Percentiles rank a stretch among this genome's conserved stretches.
These are phyloP conservation scores for Furcifer pardalis DNA, from an alignment of 2,797 vertebrate genomes.

Conservation along the genomic window DNA sequence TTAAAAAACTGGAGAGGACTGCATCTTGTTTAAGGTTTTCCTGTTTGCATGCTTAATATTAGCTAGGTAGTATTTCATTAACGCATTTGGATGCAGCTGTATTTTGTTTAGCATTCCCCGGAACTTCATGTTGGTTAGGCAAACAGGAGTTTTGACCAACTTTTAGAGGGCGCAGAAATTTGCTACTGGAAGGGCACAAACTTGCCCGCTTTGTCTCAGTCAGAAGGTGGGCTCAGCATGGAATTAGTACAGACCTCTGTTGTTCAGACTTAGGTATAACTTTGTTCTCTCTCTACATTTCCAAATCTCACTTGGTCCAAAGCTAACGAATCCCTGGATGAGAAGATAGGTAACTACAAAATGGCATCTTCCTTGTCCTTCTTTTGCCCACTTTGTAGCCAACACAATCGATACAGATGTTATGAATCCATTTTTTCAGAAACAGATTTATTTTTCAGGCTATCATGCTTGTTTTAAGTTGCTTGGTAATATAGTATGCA, in stretches of 20 bases:
- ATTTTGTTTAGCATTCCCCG: not conserved
- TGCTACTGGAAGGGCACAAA: too few relatives aligned
- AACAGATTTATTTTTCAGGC: slow-evolving; percentile 1
- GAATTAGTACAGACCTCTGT: too few relatives aligned
- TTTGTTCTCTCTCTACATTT: too few relatives aligned
- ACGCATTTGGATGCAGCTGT: not conserved
- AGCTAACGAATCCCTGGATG: too few relatives aligned
- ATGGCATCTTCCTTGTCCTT: not conserved
- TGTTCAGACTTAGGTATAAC: too few relatives aligned
- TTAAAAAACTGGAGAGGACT: not conserved
- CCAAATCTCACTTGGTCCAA: too few relatives aligned
- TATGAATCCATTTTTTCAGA: not conserved
- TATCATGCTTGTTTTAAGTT: not conserved
- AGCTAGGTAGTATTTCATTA: not conserved
- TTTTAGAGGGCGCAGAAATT: too few relatives aligned
- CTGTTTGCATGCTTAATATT: not conserved
- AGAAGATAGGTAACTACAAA: too few relatives aligned
- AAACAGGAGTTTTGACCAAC: too few relatives aligned
- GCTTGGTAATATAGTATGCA: not conserved
- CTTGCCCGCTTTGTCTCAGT: too few relatives aligned
- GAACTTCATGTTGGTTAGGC: too few relatives aligned
- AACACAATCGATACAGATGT: not conserved
- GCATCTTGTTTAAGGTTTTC: not conserved
- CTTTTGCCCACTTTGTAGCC: not conserved
- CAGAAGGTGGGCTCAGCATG: too few relatives aligned